These are phyloP conservation scores for Machimus rusticus DNA, from an alignment of 2,888 invertebrate species.

Conservation along the genomic window DNA sequence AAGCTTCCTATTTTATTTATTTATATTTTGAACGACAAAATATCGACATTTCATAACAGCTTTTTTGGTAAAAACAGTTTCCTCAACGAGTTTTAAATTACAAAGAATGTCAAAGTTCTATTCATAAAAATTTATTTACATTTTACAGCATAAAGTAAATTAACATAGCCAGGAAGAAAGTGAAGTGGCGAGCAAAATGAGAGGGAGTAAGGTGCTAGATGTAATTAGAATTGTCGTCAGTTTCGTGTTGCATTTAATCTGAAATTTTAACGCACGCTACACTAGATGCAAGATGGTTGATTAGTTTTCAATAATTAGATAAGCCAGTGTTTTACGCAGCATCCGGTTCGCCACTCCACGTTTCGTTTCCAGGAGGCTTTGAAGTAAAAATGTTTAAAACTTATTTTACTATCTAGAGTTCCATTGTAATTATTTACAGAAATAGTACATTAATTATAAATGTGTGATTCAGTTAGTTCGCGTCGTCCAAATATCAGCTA, in stretches of 20 bases:
- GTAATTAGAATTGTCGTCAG: background rate
- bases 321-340: background rate
- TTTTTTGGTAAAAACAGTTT: background rate
- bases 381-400: background rate
- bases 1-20: too few relatives aligned
- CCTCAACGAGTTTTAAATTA: too few relatives aligned
- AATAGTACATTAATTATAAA: background rate
- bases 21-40: background rate
- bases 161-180: background rate
- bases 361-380: background rate
- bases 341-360: background rate
- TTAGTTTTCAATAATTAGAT: background rate
- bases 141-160: background rate
- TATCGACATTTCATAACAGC: background rate
- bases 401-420: background rate
- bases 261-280: background rate
- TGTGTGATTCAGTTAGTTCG: background rate
- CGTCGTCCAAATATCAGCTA: slow-evolving; percentile 27
- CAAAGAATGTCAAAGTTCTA: background rate
- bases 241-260: background rate
- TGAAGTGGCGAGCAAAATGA: background rate
- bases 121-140: background rate
- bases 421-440: background rate
- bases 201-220: background rate
- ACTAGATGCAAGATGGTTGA: background rate